phyloP scores from a whole-genome alignment of 2,113 vertebrate species.

The Myotis davidii region DNA sequence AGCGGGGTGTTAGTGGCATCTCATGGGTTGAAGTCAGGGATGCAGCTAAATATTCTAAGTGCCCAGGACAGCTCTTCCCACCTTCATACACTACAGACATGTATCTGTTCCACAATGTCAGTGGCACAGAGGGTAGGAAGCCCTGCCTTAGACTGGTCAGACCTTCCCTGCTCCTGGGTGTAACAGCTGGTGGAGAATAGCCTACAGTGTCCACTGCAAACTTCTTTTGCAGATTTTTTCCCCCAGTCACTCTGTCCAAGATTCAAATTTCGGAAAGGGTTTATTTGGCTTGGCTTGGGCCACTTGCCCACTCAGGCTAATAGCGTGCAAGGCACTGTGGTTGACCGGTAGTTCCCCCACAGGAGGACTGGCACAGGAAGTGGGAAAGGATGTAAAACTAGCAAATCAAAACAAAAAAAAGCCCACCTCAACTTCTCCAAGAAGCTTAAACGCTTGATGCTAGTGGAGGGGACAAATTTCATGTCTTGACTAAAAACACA shows the following conservation, averaged over 20 bases:
- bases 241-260: not conserved
- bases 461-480: not conserved
- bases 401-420: not conserved
- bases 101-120: not conserved
- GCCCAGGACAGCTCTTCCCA: not conserved
- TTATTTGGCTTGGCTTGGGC: not conserved
- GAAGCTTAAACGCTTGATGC: not conserved
- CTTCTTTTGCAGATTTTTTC: not conserved
- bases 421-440: not conserved
- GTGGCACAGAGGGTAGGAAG: not conserved
- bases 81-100: not conserved
- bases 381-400: not conserved
- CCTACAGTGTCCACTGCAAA: not conserved
- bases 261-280: conserved; percentile 14
- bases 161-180: not conserved
- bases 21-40: not conserved
- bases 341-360: not conserved
- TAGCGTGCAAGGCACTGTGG: not conserved
- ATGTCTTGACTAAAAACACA: not conserved
- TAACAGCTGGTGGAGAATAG: not conserved
- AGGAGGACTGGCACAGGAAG: not conserved
- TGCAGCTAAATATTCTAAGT: not conserved
- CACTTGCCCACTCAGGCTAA: not conserved
- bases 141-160: not conserved
- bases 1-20: not conserved